Conservation (phyloP, 2,888 invertebrate genomes). For the Euproctis similis region DNA sequence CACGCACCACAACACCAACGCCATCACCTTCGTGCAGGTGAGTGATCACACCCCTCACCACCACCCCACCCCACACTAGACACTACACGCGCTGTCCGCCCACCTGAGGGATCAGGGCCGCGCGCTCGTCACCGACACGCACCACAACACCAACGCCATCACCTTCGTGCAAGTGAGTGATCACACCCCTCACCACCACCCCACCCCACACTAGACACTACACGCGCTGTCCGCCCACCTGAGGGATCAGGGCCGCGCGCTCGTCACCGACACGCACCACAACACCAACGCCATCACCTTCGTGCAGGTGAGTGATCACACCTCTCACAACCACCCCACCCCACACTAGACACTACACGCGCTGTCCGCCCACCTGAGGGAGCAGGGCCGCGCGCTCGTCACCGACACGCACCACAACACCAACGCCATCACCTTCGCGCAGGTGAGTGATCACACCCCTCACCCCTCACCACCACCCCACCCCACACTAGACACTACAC, state of each 20-base stretch:
- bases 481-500: background rate
- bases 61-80: background rate
- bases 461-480: conserved; percentile 79
- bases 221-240: conserved; percentile 81
- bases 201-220: background rate
- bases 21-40: conserved; percentile 93
- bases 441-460: too few species aligned
- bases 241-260: conserved; percentile 94
- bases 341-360: background rate
- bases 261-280: conserved; percentile 94
- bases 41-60: too few species aligned
- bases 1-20: conserved; percentile 92
- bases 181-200: background rate
- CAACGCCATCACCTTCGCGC: conserved; percentile 95
- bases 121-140: conserved; percentile 95
- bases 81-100: conserved; percentile 57
- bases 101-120: conserved; percentile 97
- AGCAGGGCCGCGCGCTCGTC: conserved; percentile 96
- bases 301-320: conserved; percentile 86
- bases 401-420: conserved; percentile 93
- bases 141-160: conserved; percentile 92
- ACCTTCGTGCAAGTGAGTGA: conserved; percentile 89
- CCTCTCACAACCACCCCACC: background rate
- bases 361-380: conserved; percentile 87
- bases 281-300: conserved; percentile 94